Base-by-base conservation (phyloP, 2,888 invertebrate genomes). In the Drosophila formosana region DNA sequence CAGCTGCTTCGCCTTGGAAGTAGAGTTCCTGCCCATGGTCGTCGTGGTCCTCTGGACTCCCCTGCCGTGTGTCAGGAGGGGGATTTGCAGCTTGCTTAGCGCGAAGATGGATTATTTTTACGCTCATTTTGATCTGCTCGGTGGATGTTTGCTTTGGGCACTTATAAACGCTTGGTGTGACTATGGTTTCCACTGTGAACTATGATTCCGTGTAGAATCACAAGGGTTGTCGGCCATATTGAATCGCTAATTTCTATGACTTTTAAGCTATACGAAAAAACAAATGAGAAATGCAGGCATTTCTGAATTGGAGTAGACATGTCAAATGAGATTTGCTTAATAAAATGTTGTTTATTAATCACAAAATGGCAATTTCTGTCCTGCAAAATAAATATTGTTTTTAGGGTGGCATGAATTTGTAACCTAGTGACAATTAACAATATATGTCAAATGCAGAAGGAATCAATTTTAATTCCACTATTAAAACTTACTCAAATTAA, bases 91-190 rank as follows among this genome's bases (percentile, higher is more conserved):
- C 86, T 86, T 84, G 86, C 86, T 86, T 83, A 88, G 83, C 49
- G 76, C 65, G 75, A 86, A 86, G 87, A 88, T 80, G 85, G 77
- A 86, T 86, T 88, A 88, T 86, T 86, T 88, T 75, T 80, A 90
- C 82, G 90, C 83, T 80, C 87, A 87, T 83, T 90, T 91, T 78
- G 90, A 83, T 90, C 82, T 90, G 90, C 90, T 90, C 82, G 89
- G 91, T 90, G 91, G 90, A 90, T 91, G 89, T 91, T 90, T 90
- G 87, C 89, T 90, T 90, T 86, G 78, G 83, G 67, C 72, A 76
- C 85, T 91, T 90, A 90, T 88, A 84, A 85, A 91, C 90, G 90
- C 90, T 88, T 90, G 91, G 90, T 91, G 91, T 90, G 81, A 80
- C 88, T 57, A 73, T 82, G 81, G 5, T 18, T 25, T 49, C 47